These are phyloP conservation scores for Lates japonicus DNA, from an alignment of 2,797 vertebrate genomes.

Conservation along the genomic window DNA sequence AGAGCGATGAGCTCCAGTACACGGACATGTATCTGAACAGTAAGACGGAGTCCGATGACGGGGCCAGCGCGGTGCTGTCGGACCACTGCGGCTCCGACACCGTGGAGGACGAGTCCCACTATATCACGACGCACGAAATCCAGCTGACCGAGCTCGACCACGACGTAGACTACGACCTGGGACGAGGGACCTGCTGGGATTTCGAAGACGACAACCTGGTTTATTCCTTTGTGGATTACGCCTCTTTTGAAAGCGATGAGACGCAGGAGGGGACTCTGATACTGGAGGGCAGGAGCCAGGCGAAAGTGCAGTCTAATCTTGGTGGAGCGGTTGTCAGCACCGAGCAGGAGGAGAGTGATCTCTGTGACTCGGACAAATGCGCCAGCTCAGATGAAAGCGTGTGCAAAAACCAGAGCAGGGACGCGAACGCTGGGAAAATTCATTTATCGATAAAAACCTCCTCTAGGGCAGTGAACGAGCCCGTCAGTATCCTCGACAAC, in stretches of 20 bases:
- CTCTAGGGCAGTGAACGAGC: constrained; percentile 90
- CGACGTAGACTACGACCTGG: constrained; percentile 92
- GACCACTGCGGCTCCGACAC: constrained; percentile 75
- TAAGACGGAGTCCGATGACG: constrained; percentile 77
- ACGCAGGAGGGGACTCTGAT: constrained; percentile 82
- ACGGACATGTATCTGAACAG: constrained; percentile 88
- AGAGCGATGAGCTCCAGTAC: constrained; percentile 88
- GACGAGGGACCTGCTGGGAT: constrained; percentile 92
- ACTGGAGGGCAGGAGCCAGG: constrained; percentile 68
- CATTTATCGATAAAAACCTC: constrained; percentile 93
- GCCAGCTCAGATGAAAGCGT: constrained; percentile 85
- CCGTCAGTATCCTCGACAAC: constrained; percentile 82
- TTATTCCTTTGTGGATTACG: constrained; percentile 96
- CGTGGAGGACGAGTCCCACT: constrained; percentile 91
- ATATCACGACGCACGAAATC: constrained; percentile 98
- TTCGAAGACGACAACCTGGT: constrained; percentile 95
- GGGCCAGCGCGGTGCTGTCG: constrained; percentile 74
- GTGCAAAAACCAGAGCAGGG: constrained; percentile 79
- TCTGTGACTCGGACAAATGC: constrained; percentile 84
- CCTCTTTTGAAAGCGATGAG: constrained; percentile 93
- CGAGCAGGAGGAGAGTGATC: constrained; percentile 88
- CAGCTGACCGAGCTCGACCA: constrained; percentile 97
- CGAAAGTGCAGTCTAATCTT: constrained; percentile 65
- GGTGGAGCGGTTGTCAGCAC: constrained; percentile 71
- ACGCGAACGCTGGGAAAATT: constrained; percentile 83